A percentile compares a stretch with the other conserved stretches of the same genome.
phyloP scores from a whole-genome alignment of 2,113 vertebrate species.

The Typhlomys cinereus region DNA sequence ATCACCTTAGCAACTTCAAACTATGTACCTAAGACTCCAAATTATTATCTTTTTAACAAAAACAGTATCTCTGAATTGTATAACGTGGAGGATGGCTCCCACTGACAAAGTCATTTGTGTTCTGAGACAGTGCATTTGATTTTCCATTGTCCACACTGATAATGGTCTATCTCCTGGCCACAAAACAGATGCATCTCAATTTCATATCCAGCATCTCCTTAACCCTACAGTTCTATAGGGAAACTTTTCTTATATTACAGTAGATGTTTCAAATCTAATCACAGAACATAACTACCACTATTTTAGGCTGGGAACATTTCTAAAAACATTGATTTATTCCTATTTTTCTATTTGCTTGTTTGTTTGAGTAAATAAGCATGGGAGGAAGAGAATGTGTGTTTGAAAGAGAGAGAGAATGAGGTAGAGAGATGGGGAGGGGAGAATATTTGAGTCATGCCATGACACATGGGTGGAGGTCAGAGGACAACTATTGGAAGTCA shows the following conservation, averaged over 20 bases:
- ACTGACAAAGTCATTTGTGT: too few species aligned
- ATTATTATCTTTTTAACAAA: background rate
- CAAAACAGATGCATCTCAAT: background rate
- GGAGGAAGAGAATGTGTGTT: too few species aligned
- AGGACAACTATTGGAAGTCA: too few species aligned
- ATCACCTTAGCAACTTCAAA: conserved; percentile 25
- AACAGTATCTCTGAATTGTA: background rate
- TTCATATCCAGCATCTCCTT: background rate
- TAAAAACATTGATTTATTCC: too few species aligned
- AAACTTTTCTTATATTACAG: background rate
- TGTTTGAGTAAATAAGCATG: too few species aligned
- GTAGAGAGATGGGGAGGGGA: too few species aligned
- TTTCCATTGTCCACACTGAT: background rate
- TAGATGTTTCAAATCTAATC: background rate
- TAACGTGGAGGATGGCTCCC: background rate
- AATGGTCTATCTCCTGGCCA: background rate
- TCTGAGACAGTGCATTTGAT: background rate
- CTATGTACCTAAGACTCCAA: background rate
- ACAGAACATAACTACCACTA: background rate
- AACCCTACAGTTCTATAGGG: background rate
- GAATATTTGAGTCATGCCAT: too few species aligned
- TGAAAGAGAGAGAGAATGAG: too few species aligned
- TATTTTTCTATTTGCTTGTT: too few species aligned
- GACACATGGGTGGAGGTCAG: too few species aligned
- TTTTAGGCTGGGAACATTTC: background rate